Evolutionary conservation across 2,113 vertebrate genomes (phyloP), one percentile per base, ranked within the genome.

Genomic region (Steatornis caripensis): DNA sequence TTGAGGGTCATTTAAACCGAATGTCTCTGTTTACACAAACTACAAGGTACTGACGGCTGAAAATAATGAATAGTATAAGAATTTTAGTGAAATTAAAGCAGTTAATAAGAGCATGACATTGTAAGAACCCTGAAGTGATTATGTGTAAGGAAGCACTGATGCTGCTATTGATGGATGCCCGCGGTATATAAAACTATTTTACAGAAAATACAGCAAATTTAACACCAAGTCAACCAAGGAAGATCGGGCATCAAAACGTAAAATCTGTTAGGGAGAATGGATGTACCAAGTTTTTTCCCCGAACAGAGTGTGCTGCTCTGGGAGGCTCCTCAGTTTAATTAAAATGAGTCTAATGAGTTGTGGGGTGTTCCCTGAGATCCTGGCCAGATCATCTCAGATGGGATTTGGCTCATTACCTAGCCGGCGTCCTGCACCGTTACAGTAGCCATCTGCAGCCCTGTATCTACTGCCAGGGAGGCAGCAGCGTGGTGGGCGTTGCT

Each of bases 321-420:
- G 80, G 95, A 95, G 84, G 70, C 70, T 95, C 70, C 87, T 91
- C 70, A 55, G 65, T 95, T 95, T 96, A 95, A 95, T 87, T 91
- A 92, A 96, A 89, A 95, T 17, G 23, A 94, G 65, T 54, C 83
- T 96, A 92, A 97, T 83, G 93, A 94, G 90, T 89, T 94, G 58
- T 53, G 4, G 87, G 95, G 94, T 94, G 95, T 96, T 95, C 84
- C 95, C 95, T 95, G 93, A 89, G 84, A 94, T 95, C 12, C 65
- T 14, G 6, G 94, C 94, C 97, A 97, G 94, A 65, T 79, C 69
- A 41, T 91, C 61, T 93, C 0, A 0, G 66, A 87, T 69, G 41
- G 41, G 70, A 85, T 95, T 95, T 96, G 94, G 83, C 95, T 97
- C 95, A 76, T 72, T 84, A 87, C 89, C 65, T 76, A 71, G 62